phyloP scores from a whole-genome alignment of 2,888 invertebrate species.

The Apamea crenata region DNA sequence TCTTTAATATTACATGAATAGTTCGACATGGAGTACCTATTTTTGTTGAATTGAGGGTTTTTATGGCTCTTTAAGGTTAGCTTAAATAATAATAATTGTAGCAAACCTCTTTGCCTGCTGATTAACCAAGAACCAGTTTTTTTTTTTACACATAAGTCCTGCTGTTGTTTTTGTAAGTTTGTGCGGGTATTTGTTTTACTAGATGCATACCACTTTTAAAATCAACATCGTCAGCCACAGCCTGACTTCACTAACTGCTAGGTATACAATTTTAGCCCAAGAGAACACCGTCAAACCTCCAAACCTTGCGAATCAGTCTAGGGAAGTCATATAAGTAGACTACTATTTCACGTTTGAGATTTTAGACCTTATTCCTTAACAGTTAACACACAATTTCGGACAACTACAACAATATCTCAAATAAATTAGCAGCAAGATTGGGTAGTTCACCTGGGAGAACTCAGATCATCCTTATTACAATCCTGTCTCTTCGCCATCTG shows the following conservation, averaged over 20 bases:
- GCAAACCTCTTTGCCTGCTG: too few relatives aligned
- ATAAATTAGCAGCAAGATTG: background rate
- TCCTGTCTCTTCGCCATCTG: constrained; percentile 82
- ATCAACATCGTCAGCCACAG: background rate
- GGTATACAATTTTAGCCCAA: background rate
- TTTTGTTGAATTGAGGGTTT: too few relatives aligned
- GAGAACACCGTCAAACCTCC: background rate
- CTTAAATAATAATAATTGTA: too few relatives aligned
- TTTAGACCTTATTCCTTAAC: background rate
- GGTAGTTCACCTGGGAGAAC: constrained; percentile 82
- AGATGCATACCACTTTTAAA: background rate
- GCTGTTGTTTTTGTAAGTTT: too few relatives aligned
- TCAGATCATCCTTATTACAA: constrained; percentile 85
- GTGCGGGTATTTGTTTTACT: background rate
- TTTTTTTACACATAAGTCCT: background rate
- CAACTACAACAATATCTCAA: background rate
- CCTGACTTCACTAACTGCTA: background rate
- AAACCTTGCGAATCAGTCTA: background rate
- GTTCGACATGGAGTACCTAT: background rate
- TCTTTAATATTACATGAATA: background rate
- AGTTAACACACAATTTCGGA: background rate
- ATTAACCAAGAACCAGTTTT: too few relatives aligned
- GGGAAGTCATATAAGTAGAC: background rate
- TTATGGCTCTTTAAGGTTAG: too few relatives aligned
- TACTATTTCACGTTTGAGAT: background rate